These are phyloP conservation scores for Muschampia plurimacula DNA, from an alignment of 2,888 invertebrate species.

Conservation along the genomic window DNA sequence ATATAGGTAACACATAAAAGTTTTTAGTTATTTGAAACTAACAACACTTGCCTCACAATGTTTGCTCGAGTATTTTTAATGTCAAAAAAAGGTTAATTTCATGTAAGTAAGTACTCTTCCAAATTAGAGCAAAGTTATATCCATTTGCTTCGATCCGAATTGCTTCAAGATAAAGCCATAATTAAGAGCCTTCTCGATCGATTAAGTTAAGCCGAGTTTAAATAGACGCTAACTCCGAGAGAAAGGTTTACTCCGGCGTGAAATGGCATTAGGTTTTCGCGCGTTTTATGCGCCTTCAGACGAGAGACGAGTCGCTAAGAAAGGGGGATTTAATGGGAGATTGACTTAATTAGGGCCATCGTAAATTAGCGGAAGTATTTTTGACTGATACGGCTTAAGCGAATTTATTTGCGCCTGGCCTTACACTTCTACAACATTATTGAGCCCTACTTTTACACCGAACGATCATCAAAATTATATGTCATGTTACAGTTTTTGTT, in stretches of 20 bases:
- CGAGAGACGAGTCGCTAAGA: conserved; percentile 72
- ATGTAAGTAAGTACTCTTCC: conserved; percentile 43
- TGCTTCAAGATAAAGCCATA: conserved; percentile 81
- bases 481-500: neutral
- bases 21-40: neutral
- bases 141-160: conserved; percentile 74
- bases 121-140: conserved; percentile 74
- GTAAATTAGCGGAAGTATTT: conserved; percentile 78
- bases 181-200: conserved; percentile 85
- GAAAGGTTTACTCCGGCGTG: conserved; percentile 86
- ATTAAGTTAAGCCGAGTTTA: conserved; percentile 85
- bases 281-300: conserved; percentile 73
- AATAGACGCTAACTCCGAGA: conserved; percentile 83
- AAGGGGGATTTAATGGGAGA: conserved; percentile 81
- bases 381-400: conserved; percentile 74
- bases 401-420: conserved; percentile 55
- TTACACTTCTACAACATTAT: conserved; percentile 19
- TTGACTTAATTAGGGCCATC: conserved; percentile 81
- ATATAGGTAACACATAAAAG: no score
- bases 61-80: no score
- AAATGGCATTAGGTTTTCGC: conserved; percentile 86
- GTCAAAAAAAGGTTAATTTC: no score
- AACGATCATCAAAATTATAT: neutral
- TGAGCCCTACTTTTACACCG: neutral
- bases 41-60: neutral